phyloP scores from a whole-genome alignment of 2,797 vertebrate genomes.

The Tragopan temminckii region DNA sequence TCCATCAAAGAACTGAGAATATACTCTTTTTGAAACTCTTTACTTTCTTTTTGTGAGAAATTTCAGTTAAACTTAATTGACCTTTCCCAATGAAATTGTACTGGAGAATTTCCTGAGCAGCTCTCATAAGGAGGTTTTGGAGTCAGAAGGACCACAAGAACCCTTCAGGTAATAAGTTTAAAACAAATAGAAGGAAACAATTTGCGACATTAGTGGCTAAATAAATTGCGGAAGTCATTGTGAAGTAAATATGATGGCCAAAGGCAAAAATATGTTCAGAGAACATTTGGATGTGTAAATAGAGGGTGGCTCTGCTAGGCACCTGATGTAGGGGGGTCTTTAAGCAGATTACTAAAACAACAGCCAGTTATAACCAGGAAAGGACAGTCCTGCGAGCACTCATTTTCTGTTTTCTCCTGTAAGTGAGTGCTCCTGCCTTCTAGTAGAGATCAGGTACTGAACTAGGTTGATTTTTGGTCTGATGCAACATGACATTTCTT shows the following conservation, averaged over 20 bases:
- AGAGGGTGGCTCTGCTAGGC: not conserved
- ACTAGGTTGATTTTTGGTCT: not conserved
- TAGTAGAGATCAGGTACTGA: not conserved
- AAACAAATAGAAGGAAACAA: not conserved
- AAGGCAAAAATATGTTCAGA: not conserved
- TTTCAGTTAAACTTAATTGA: not conserved
- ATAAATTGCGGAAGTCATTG: not conserved
- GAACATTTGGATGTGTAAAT: not conserved
- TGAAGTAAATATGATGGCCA: not conserved
- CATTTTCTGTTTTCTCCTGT: not conserved
- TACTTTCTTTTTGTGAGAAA: not conserved
- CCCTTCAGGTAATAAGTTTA: not conserved
- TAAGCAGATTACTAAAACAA: not conserved
- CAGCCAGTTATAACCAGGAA: not conserved
- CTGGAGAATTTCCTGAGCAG: not conserved
- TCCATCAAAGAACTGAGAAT: not conserved
- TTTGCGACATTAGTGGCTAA: not conserved
- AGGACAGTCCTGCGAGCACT: not conserved
- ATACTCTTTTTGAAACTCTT: not conserved
- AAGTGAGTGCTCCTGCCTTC: not conserved
- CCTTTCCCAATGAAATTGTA: not conserved
- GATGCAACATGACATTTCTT: not conserved
- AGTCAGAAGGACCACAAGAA: not conserved
- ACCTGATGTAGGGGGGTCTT: not conserved
- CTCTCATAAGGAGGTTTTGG: not conserved